Percentiles rank a stretch among this genome's conserved stretches.
These are phyloP conservation scores for Sebastes taczanowskii DNA, from an alignment of 2,797 vertebrate species.

Conservation along the genomic window DNA sequence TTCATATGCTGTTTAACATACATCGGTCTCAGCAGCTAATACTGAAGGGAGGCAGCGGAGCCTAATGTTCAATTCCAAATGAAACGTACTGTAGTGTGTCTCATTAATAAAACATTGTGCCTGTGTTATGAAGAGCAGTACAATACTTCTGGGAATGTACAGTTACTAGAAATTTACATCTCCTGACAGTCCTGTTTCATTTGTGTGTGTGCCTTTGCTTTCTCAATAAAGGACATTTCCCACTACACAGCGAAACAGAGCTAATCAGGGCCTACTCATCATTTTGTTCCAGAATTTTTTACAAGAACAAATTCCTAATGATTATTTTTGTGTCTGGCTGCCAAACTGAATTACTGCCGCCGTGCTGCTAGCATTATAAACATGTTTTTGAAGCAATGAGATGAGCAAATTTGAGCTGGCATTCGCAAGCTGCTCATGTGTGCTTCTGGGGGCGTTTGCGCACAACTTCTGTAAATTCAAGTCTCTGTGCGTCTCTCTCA, in stretches of 20 bases:
- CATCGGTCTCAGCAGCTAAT: slow-evolving; percentile 24
- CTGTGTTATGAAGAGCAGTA: slow-evolving; percentile 41
- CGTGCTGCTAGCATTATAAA: slow-evolving; percentile 14
- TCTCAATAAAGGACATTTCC: slow-evolving; percentile 29
- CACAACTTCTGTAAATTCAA: neutral
- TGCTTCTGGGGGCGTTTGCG: slow-evolving; percentile 25
- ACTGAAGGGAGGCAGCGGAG: slow-evolving; percentile 20
- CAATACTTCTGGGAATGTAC: slow-evolving; percentile 39
- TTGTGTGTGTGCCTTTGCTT: neutral
- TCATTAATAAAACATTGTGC: slow-evolving; percentile 67
- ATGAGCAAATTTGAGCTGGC: slow-evolving; percentile 33
- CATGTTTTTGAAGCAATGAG: slow-evolving; percentile 36
- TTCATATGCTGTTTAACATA: slow-evolving; percentile 42
- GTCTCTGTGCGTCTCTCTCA: neutral
- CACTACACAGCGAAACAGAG: neutral
- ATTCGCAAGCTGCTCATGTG: slow-evolving; percentile 45
- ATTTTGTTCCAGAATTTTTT: slow-evolving; percentile 33
- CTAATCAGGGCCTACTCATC: slow-evolving; percentile 27
- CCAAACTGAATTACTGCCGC: slow-evolving; percentile 20
- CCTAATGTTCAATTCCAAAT: slow-evolving; percentile 44
- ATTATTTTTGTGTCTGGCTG: slow-evolving; percentile 23
- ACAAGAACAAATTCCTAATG: slow-evolving; percentile 28
- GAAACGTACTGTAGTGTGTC: slow-evolving; percentile 21
- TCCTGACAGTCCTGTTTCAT: slow-evolving; percentile 38
- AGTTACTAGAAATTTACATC: slow-evolving; percentile 52